Evolutionary conservation across 2,888 invertebrate species (phyloP).

Genomic region (Formica aserva): DNA sequence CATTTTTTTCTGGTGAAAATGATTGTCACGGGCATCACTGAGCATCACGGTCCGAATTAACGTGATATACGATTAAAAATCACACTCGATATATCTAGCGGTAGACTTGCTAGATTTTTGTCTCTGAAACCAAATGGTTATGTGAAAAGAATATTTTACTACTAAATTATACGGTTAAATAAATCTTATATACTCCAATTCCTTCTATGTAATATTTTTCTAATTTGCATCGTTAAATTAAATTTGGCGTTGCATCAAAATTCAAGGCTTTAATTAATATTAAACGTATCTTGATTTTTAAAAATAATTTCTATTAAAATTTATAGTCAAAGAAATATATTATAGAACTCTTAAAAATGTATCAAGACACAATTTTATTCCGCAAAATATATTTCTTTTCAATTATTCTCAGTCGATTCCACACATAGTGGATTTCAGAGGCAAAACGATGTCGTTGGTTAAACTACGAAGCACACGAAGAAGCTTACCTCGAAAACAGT

Average conservation of each 20-base stretch:
- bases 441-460: conserved; percentile 59
- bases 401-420: not conserved
- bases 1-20: conserved; percentile 47
- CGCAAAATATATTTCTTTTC: not conserved
- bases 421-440: conserved; percentile 40
- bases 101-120: conserved; percentile 37
- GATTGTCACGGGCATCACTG: not conserved
- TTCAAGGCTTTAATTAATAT: not conserved
- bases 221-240: not conserved
- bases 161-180: not conserved
- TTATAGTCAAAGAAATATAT: not conserved
- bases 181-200: not conserved
- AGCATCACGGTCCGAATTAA: conserved; percentile 26
- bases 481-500: conserved; percentile 75
- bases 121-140: conserved; percentile 42
- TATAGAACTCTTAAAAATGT: not conserved
- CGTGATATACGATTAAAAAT: conserved; percentile 56
- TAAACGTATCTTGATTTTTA: not conserved
- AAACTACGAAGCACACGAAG: conserved; percentile 68
- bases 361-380: not conserved
- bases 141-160: not conserved
- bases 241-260: not conserved
- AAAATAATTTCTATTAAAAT: not conserved
- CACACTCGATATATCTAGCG: conserved; percentile 63
- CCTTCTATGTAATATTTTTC: not conserved